Conservation (phyloP, 2,888 invertebrate genomes). For the Litoditis marina region DNA sequence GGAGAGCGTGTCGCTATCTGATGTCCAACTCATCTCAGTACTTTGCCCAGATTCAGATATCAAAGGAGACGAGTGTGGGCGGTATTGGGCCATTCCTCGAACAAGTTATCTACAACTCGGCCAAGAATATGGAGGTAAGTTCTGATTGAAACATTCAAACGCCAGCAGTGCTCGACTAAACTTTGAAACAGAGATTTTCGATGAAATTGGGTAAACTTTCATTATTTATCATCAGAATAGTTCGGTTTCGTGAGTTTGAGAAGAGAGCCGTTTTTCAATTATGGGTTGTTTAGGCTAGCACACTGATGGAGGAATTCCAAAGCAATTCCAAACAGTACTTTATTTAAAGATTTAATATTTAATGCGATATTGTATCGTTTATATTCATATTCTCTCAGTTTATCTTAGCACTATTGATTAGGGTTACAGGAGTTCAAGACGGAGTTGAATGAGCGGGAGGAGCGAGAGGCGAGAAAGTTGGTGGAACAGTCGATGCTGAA, state of each 20-base stretch:
- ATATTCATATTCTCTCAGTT: no score
- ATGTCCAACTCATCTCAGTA: constrained; percentile 34
- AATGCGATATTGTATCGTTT: background rate
- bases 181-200: no score
- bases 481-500: constrained; percentile 26
- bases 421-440: constrained; percentile 24
- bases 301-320: no score
- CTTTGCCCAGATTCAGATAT: constrained; percentile 11
- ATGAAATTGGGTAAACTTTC: no score
- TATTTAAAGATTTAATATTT: no score
- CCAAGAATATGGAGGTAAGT: constrained; percentile 30
- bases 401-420: background rate
- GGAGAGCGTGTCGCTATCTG: constrained; percentile 45
- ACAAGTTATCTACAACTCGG: constrained; percentile 34
- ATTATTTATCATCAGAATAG: no score
- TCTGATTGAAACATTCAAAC: no score
- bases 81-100: constrained; percentile 33
- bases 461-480: constrained; percentile 27
- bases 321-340: no score
- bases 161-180: no score
- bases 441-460: constrained; percentile 21
- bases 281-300: no score
- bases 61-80: constrained; percentile 8
- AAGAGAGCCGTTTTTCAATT: no score
- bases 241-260: no score